These are phyloP conservation scores for Cataglyphis hispanica DNA, from an alignment of 1,140 invertebrate species.

Conservation along the genomic window DNA sequence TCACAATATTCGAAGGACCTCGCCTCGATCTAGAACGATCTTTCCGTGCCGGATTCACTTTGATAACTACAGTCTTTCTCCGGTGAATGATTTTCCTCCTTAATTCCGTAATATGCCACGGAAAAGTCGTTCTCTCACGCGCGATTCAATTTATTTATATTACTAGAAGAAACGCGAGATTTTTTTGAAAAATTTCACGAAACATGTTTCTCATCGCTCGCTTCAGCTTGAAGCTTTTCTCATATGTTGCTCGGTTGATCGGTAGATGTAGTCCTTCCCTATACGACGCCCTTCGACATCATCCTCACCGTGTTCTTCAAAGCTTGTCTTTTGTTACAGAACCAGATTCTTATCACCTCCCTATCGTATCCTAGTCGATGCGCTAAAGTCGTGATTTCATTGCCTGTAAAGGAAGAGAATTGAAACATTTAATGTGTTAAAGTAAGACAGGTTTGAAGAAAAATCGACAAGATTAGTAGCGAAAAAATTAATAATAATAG, in stretches of 20 bases:
- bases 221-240: constrained; percentile 31
- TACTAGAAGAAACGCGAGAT: constrained; percentile 30
- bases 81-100: not conserved
- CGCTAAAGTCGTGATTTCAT: constrained; percentile 97
- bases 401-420: constrained; percentile 88
- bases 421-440: not conserved
- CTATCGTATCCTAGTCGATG: constrained; percentile 98
- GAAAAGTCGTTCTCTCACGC: constrained; percentile 20
- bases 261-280: constrained; percentile 41
- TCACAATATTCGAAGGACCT: constrained; percentile 71
- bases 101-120: not conserved
- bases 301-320: constrained; percentile 97
- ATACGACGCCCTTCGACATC: constrained; percentile 93
- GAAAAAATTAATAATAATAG: not conserved
- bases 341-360: constrained; percentile 99
- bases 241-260: constrained; percentile 42
- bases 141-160: constrained; percentile 32
- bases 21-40: constrained; percentile 62
- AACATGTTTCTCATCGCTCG: constrained; percentile 15
- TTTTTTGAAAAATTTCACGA: constrained; percentile 24
- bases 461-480: not conserved
- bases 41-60: constrained; percentile 36
- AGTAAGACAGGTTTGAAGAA: not conserved
- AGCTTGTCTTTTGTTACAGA: constrained; percentile 99
- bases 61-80: constrained; percentile 11